Base-by-base conservation (phyloP, 2,888 invertebrate species). In the Acrobasis suavella region DNA sequence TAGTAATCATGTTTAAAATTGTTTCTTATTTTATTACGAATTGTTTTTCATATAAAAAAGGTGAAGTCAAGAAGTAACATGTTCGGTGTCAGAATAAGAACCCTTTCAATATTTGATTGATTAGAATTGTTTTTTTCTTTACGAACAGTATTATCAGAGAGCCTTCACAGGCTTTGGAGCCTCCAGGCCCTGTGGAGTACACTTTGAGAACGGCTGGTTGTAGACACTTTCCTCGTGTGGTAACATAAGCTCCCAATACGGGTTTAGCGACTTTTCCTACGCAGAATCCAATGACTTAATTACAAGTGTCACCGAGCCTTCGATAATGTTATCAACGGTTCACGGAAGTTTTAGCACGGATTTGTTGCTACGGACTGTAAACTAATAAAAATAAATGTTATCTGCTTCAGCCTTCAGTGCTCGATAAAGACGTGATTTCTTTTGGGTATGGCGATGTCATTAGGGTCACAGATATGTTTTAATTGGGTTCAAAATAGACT, bases 231-330 rank as follows among this genome's bases (percentile, higher is more conserved):
- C 76, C 73, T 76, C 64, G 65, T 67, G 68, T 67, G 66, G 54
- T 58, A 58, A 51, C 51, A 22, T 12, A 49, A 37, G 37, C 59
- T 16, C 15, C 58, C 68, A 67, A 64, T 70, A 79, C 78, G 62
- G 60, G 77, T 77, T 73, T 67, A 72, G 67, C 73, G 72, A 76
- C 76, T 79, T 80, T 80, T 79, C 76, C 73, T 71, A 67, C 65
- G 64, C 42, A 65, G 61, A 70, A 70, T 71, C 68, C 70, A 63
- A 72, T 75, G 72, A 76, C 74, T 79, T 72, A 75, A 77, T 80
- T 71, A 73, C 68, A 72, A 60, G 65, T 76, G 75, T 76, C 72
- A 68, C 65, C 17, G 32, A 59, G 62, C 65, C 62, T 66, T 67
- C 71, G 65, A 69, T 63, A 67, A 67, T 65, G 52, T 69, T 74